A percentile compares a stretch with the other conserved stretches of the same genome.
phyloP scores from a whole-genome alignment of 2,888 invertebrate genomes.

The Dendrolimus pini region DNA sequence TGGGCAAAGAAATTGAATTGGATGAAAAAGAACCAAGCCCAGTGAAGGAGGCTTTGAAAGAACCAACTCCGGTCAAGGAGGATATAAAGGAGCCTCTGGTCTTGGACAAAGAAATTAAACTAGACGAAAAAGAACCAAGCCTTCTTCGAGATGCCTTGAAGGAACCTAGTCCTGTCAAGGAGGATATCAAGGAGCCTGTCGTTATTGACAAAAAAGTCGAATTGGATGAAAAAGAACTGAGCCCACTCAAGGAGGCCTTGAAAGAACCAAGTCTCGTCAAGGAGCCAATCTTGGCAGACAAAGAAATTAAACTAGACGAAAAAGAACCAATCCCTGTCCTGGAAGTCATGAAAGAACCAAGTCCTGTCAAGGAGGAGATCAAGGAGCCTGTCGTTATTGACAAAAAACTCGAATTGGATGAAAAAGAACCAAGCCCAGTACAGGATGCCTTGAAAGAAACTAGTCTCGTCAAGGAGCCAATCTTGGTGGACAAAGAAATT shows the following conservation, averaged over 20 bases:
- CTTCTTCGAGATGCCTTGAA: background rate
- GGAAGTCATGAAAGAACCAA: background rate
- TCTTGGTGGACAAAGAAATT: too few species aligned
- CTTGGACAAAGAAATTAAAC: constrained; percentile 1
- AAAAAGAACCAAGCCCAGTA: constrained; percentile 6
- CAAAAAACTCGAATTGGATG: background rate
- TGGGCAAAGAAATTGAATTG: background rate
- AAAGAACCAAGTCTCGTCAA: constrained; percentile 2
- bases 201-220: constrained; percentile 2
- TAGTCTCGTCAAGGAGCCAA: constrained; percentile 4
- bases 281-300: constrained; percentile 1
- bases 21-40: constrained; percentile 1
- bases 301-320: constrained; percentile 10
- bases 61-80: constrained; percentile 6
- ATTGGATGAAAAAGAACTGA: constrained; percentile 2
- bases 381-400: background rate
- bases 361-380: background rate
- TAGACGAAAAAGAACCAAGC: constrained; percentile 7
- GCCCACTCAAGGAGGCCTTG: background rate
- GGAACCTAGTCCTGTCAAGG: background rate
- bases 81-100: constrained; percentile 5
- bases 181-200: constrained; percentile 9
- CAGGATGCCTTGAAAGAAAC: constrained; percentile 1
- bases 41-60: constrained; percentile 6
- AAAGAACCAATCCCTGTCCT: constrained; percentile 8